phyloP scores from a whole-genome alignment of 2,113 vertebrate genomes.

The Spea bombifrons region DNA sequence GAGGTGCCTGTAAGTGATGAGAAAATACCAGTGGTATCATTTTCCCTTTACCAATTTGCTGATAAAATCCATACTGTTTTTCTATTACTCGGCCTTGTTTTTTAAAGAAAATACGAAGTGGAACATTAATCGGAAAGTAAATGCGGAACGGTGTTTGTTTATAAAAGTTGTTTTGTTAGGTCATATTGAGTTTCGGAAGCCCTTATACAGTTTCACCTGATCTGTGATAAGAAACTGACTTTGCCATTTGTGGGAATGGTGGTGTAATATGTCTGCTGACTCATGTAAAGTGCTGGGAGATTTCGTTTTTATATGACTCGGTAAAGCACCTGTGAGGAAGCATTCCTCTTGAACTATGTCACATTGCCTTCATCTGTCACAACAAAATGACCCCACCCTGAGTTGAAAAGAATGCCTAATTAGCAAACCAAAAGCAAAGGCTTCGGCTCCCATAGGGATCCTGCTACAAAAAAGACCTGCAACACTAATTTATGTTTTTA shows the following conservation, averaged over 20 bases:
- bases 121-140: too few species aligned
- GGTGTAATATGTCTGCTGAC: slow-evolving; percentile 48
- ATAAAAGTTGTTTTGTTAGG: background rate
- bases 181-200: background rate
- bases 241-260: slow-evolving; percentile 37
- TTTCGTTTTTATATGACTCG: slow-evolving; percentile 40
- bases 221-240: background rate
- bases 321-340: slow-evolving; percentile 43
- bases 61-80: too few species aligned
- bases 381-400: slow-evolving; percentile 39
- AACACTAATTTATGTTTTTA: slow-evolving; percentile 60
- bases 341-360: slow-evolving; percentile 31
- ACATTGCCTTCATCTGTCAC: slow-evolving; percentile 48
- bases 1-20: too few species aligned
- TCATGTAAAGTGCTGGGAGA: slow-evolving; percentile 49
- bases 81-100: too few species aligned
- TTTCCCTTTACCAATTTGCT: too few species aligned
- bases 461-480: slow-evolving; percentile 37
- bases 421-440: slow-evolving; percentile 45
- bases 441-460: slow-evolving; percentile 49
- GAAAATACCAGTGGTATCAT: too few species aligned
- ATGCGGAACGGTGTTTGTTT: too few species aligned
- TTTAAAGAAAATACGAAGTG: too few species aligned
- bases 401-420: slow-evolving; percentile 44
- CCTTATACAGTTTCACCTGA: slow-evolving; percentile 24